These are phyloP conservation scores for Hylaeus anthracinus DNA, from an alignment of 1,140 invertebrate genomes.

Conservation along the genomic window DNA sequence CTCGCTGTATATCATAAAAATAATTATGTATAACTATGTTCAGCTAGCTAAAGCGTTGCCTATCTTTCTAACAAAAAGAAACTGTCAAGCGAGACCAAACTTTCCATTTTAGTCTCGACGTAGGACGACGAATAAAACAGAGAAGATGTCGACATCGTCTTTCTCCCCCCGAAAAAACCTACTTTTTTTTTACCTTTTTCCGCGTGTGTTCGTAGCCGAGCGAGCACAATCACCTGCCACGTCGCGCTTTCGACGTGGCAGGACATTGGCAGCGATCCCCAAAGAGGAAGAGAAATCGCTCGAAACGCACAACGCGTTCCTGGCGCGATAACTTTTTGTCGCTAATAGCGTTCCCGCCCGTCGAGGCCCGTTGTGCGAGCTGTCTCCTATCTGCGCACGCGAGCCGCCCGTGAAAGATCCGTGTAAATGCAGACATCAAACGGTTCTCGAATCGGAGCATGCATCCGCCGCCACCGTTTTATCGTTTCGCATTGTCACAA, in stretches of 20 bases:
- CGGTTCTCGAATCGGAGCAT: conserved; percentile 50
- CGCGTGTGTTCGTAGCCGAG: neutral
- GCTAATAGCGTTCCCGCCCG: conserved; percentile 22
- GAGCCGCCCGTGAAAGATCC: conserved; percentile 19
- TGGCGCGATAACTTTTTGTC: conserved; percentile 19
- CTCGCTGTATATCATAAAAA: too few relatives aligned
- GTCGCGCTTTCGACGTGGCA: neutral
- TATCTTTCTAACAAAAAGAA: too few relatives aligned
- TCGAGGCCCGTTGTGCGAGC: too few relatives aligned
- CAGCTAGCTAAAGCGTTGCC: too few relatives aligned
- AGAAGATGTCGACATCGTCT: neutral
- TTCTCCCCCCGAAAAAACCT: neutral
- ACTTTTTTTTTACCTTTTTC: neutral
- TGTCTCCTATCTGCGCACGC: neutral
- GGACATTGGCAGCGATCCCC: neutral
- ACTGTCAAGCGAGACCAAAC: too few relatives aligned
- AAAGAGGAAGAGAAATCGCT: conserved; percentile 36
- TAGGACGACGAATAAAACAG: neutral
- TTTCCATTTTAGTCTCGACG: conserved; percentile 7
- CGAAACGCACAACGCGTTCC: neutral
- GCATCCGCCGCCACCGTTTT: conserved; percentile 47
- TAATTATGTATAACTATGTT: too few relatives aligned
- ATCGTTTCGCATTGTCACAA: conserved; percentile 54
- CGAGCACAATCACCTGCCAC: neutral
- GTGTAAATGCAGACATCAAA: conserved; percentile 38